Conservation (phyloP, 2,888 invertebrate species). For the Papilio protenor region DNA sequence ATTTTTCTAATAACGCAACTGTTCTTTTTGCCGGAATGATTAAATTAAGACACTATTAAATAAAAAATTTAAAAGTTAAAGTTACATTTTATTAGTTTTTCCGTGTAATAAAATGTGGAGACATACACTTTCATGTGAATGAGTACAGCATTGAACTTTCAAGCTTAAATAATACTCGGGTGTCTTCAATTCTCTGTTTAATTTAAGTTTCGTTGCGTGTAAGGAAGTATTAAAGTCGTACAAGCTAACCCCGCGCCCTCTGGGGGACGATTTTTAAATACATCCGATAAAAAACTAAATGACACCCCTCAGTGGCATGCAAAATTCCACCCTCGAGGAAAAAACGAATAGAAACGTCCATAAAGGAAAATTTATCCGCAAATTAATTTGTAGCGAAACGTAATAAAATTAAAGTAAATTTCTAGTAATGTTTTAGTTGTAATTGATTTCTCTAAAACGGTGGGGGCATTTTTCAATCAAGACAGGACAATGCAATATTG, state of each 20-base stretch:
- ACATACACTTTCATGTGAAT: no score
- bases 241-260: slow-evolving; percentile 73
- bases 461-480: neutral
- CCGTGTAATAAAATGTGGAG: no score
- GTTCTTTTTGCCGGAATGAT: no score
- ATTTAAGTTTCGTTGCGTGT: slow-evolving; percentile 59
- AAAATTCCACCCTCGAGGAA: slow-evolving; percentile 67
- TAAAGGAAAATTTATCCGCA: slow-evolving; percentile 82
- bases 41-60: no score
- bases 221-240: slow-evolving; percentile 80
- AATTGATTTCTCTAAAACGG: slow-evolving; percentile 41
- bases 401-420: slow-evolving; percentile 70
- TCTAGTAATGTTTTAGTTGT: slow-evolving; percentile 19
- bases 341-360: slow-evolving; percentile 71
- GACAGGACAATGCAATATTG: no score
- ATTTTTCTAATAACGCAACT: no score
- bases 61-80: no score
- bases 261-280: slow-evolving; percentile 74
- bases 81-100: no score
- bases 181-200: slow-evolving; percentile 46
- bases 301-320: slow-evolving; percentile 65
- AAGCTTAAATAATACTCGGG: no score
- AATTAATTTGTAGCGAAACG: slow-evolving; percentile 78
- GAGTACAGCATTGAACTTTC: no score
- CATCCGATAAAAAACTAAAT: slow-evolving; percentile 82